These are phyloP conservation scores for Drosophila prolongata DNA, from an alignment of 2,888 invertebrate genomes.

Conservation along the genomic window DNA sequence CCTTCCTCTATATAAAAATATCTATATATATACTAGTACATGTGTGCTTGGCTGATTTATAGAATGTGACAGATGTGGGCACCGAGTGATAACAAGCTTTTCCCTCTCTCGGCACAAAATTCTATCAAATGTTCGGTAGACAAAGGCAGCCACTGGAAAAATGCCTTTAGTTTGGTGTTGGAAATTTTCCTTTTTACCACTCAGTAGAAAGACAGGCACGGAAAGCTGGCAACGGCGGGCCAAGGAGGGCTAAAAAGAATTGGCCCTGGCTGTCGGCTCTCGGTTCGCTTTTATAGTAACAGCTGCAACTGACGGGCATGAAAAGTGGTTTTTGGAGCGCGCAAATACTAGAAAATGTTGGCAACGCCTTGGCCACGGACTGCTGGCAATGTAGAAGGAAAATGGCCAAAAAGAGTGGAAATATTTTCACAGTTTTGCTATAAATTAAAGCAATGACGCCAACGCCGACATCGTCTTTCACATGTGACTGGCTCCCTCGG, in stretches of 20 bases:
- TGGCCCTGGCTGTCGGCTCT: constrained; percentile 50
- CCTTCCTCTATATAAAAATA: constrained; percentile 6
- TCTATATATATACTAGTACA: constrained; percentile 1
- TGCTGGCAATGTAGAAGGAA: constrained; percentile 28
- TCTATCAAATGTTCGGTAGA: constrained; percentile 47
- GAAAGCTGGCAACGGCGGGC: not conserved
- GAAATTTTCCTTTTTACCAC: constrained; percentile 55
- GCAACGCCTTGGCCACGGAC: constrained; percentile 35
- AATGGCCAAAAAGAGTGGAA: constrained; percentile 25
- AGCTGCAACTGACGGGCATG: constrained; percentile 80
- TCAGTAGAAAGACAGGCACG: constrained; percentile 14
- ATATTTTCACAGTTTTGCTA: constrained; percentile 64
- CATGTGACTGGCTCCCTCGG: constrained; percentile 49
- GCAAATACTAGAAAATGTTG: constrained; percentile 55
- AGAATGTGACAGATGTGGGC: constrained; percentile 79
- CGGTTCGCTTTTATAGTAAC: constrained; percentile 52
- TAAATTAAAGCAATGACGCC: constrained; percentile 63
- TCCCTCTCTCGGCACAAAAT: constrained; percentile 40
- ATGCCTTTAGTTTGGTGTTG: constrained; percentile 62
- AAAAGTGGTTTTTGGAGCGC: constrained; percentile 75
- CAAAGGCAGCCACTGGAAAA: constrained; percentile 54
- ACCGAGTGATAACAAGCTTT: constrained; percentile 75
- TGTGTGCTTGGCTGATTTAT: constrained; percentile 66
- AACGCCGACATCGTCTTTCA: constrained; percentile 52
- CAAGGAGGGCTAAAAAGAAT: constrained; percentile 35